phyloP scores from a whole-genome alignment of 35 echinoderm and acorn worm genomes.

The Heliocidaris erythrogramma region DNA sequence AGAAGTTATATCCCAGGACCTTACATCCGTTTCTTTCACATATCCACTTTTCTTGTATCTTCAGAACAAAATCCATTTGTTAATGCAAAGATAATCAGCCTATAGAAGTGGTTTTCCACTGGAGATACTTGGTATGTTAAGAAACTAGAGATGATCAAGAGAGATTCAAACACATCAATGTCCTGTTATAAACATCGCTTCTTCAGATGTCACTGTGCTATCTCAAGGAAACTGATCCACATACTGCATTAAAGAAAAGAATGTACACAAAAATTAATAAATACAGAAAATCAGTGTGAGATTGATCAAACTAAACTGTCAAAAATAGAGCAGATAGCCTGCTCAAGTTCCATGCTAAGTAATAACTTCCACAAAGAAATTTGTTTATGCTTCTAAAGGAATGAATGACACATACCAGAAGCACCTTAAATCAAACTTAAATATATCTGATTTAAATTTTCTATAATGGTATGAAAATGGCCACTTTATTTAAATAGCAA shows the following conservation, averaged over 20 bases:
- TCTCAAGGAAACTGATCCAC: not conserved
- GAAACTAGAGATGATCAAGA: not conserved
- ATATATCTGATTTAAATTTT: no score
- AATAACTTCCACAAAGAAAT: no score
- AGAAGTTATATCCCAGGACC: no score
- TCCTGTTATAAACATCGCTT: not conserved
- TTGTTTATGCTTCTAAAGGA: not conserved
- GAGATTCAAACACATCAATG: not conserved
- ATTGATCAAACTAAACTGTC: not conserved
- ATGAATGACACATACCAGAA: not conserved
- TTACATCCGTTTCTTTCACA: not conserved
- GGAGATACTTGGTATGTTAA: not conserved
- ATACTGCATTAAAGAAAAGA: not conserved
- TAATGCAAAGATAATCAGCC: not conserved
- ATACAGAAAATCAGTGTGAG: not conserved
- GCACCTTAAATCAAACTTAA: not conserved
- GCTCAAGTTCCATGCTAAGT: not conserved
- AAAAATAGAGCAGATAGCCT: not conserved
- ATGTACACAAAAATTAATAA: not conserved
- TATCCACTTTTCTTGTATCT: not conserved
- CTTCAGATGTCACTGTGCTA: not conserved
- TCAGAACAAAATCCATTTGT: not conserved
- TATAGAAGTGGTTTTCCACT: not conserved
- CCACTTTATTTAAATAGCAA: no score
- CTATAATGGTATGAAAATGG: no score